Evolutionary conservation across 2,888 invertebrate species (phyloP).

Genomic region (Stenchaetothrips biformis): DNA sequence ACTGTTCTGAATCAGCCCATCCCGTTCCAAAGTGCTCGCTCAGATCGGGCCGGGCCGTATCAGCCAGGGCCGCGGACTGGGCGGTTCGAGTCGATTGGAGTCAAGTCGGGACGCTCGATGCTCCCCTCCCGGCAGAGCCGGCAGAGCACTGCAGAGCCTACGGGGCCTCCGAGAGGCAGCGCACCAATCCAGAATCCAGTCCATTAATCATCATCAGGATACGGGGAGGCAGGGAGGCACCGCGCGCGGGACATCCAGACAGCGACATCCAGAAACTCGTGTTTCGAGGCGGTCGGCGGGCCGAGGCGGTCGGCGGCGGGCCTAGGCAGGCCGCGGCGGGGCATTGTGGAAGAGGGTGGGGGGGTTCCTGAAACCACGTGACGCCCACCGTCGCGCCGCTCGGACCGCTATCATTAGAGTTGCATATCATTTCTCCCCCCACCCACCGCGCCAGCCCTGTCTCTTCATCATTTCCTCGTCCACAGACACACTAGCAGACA

Average conservation of each 20-base stretch:
- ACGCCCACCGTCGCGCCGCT: too few species aligned
- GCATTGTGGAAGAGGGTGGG: too few species aligned
- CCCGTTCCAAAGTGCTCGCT: background rate
- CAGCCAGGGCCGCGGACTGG: background rate
- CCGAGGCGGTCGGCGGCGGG: background rate
- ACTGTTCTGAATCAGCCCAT: background rate
- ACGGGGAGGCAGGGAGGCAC: background rate
- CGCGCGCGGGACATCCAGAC: background rate
- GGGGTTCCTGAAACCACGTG: too few species aligned
- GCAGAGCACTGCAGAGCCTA: too few species aligned
- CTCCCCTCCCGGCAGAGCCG: too few species aligned
- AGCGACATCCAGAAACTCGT: conserved; percentile 20
- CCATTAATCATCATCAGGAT: conserved; percentile 17
- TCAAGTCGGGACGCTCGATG: too few species aligned
- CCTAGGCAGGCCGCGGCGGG: background rate
- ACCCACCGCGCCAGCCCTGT: too few species aligned
- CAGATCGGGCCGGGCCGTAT: background rate
- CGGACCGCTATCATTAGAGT: too few species aligned
- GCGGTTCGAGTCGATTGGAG: conserved; percentile 3
- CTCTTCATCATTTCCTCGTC: too few species aligned
- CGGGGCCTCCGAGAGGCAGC: too few species aligned
- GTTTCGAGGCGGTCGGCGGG: background rate
- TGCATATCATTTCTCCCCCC: too few species aligned
- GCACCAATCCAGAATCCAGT: background rate
- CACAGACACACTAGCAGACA: too few species aligned